phyloP scores from a whole-genome alignment of 1,140 invertebrate species.

The Tetramorium parvispinum region DNA sequence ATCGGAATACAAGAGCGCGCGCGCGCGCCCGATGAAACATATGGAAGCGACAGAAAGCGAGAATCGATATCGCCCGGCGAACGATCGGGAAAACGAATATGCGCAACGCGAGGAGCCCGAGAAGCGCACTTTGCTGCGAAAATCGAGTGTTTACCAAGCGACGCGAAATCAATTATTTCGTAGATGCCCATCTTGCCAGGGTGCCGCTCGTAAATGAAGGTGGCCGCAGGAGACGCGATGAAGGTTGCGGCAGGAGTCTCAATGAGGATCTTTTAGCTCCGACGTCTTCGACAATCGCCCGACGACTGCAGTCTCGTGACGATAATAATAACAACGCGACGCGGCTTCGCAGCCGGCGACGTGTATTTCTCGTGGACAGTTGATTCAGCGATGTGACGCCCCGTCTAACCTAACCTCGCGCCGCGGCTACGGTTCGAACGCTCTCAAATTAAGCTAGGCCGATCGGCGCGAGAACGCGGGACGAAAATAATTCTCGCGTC shows the following conservation, averaged over 20 bases:
- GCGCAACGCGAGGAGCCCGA: background rate
- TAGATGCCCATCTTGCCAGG: constrained; percentile 8
- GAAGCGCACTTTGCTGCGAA: background rate
- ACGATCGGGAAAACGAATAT: background rate
- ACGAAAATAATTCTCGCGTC: background rate
- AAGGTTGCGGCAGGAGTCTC: background rate
- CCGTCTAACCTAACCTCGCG: background rate
- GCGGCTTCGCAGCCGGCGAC: background rate
- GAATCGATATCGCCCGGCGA: background rate
- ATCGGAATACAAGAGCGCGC: background rate
- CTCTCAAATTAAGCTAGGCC: background rate
- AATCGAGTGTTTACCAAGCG: constrained; percentile 54
- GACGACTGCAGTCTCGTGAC: background rate
- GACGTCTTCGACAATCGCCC: background rate
- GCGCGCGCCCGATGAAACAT: background rate
- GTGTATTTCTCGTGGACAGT: background rate
- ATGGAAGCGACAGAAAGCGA: background rate
- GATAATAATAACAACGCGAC: background rate
- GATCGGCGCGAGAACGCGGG: background rate
- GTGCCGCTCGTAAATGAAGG: background rate
- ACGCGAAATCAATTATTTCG: constrained; percentile 53
- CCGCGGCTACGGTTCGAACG: background rate
- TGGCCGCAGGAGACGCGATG: background rate
- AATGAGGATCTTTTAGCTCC: background rate
- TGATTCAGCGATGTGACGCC: background rate